Evolutionary conservation across 2,113 vertebrate genomes (phyloP).

Genomic region (Rattus rattus): DNA sequence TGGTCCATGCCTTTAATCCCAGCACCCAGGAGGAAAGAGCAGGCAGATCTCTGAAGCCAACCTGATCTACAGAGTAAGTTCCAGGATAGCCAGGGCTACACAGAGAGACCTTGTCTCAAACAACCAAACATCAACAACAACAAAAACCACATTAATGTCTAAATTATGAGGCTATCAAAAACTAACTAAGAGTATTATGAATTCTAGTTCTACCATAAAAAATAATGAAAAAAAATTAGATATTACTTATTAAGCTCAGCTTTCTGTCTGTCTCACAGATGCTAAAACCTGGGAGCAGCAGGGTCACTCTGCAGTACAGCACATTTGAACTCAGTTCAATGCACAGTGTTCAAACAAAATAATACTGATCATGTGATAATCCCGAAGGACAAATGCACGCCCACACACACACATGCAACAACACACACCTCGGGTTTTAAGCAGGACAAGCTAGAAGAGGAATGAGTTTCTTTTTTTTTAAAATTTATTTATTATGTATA

Average conservation of each 20-base stretch:
- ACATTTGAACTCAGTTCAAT: background rate
- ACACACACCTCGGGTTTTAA: background rate
- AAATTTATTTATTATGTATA: no score
- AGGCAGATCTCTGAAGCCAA: background rate
- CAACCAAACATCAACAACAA: background rate
- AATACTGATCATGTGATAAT: background rate
- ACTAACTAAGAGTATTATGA: slow-evolving; percentile 53
- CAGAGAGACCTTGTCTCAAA: background rate
- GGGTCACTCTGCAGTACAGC: no score
- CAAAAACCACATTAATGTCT: background rate
- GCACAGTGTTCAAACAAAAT: background rate
- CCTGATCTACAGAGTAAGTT: background rate
- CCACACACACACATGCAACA: background rate
- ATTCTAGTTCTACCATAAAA: slow-evolving; percentile 23
- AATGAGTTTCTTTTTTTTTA: background rate
- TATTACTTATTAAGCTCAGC: slow-evolving; percentile 44
- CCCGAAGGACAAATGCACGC: background rate
- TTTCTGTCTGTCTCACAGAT: background rate
- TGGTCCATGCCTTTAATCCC: background rate
- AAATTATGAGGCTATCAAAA: slow-evolving; percentile 34
- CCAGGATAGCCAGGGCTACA: background rate
- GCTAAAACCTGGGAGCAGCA: background rate
- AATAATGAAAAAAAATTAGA: background rate
- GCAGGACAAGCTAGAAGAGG: background rate
- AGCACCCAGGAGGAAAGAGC: background rate